Percentiles rank a stretch among this genome's conserved stretches.
These are phyloP conservation scores for Lithobius niger DNA, from an alignment of 1,140 invertebrate species.

Conservation along the genomic window DNA sequence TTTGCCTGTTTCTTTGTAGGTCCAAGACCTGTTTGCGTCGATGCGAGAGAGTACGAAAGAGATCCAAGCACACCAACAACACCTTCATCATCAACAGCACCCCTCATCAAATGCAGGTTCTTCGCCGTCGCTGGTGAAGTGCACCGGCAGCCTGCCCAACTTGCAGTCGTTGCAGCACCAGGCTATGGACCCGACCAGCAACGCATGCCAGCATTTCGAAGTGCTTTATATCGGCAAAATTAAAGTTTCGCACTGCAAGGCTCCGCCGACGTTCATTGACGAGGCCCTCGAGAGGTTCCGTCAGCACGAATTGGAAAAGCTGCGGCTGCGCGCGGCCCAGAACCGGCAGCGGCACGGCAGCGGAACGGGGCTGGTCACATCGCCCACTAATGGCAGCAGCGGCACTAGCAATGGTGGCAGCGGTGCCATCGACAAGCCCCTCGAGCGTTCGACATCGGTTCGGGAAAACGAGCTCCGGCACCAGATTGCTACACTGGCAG, in stretches of 20 bases:
- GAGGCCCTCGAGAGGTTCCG: slow-evolving; percentile 73
- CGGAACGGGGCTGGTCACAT: slow-evolving; percentile 28
- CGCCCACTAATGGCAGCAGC: slow-evolving; percentile 16
- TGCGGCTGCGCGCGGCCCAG: slow-evolving; percentile 16
- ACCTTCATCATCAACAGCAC: slow-evolving; percentile 9
- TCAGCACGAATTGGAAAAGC: slow-evolving; percentile 55
- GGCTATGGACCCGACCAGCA: slow-evolving; percentile 23
- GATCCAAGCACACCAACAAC: slow-evolving; percentile 15
- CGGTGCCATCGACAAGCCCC: too few species aligned
- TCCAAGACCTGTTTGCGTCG: slow-evolving; percentile 30
- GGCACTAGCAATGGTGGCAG: neutral
- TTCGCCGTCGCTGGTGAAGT: slow-evolving; percentile 1
- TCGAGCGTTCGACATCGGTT: neutral
- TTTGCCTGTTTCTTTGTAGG: slow-evolving; percentile 21
- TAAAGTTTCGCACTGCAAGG: slow-evolving; percentile 64
- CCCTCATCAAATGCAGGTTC: neutral
- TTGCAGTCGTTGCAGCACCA: slow-evolving; percentile 5
- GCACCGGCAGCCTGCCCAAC: slow-evolving; percentile 5
- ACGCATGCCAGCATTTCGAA: slow-evolving; percentile 37
- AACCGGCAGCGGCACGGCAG: slow-evolving; percentile 25
- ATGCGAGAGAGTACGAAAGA: slow-evolving; percentile 29
- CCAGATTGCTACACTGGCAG: neutral
- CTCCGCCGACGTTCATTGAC: slow-evolving; percentile 76
- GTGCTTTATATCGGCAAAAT: slow-evolving; percentile 80
- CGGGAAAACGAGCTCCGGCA: slow-evolving; percentile 4